Base-by-base conservation (phyloP, 2,888 invertebrate species). In the Drosophila acutilabella region DNA sequence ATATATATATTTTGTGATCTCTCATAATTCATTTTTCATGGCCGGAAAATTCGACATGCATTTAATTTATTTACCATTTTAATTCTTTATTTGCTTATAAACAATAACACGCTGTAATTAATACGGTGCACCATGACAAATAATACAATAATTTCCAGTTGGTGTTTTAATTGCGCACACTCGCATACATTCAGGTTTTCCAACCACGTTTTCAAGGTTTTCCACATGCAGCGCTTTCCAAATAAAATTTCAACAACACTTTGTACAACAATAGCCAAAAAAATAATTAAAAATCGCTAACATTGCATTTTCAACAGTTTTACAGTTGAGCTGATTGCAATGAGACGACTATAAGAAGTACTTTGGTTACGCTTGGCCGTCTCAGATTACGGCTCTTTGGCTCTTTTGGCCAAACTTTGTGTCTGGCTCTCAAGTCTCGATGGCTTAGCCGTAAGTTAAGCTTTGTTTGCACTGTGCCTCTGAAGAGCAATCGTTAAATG, bases 401-500 rank as follows among this genome's bases (percentile, higher is more conserved):
- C 23, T 50, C 47, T 67, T 61, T 59, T 38, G 50, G 36, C 44
- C 48, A 64, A 52, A 40, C 2, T 62, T 58, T 62, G 40, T 45
- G 40, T 58, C 58, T 71, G 56, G 59, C 33, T 59, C 56, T 48
- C n/a, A n/a, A 71, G 66, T 71, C 67, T 60, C 44, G 74, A 53
- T 76, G 73, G 53, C 66, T 74, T 68, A 71, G 74, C 69, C 67
- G 67, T 80, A 71, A 71, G 71, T 68, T 66, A 80, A 80, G 59
- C 62, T 78, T 75, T 67, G 62, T 65, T 71, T 65, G 54, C 52
- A 16, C 62, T 59, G 47, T 33, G 60, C 38, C 65, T 30, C 65
- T 36, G 74, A 71, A 86, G 84, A 80, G 78, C 81, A 87, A 84
- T 81, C 66, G 68, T 67, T 61, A 72, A 65, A 66, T 71, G 69